phyloP scores from a whole-genome alignment of 2,888 invertebrate genomes.

The Plebejus anna region DNA sequence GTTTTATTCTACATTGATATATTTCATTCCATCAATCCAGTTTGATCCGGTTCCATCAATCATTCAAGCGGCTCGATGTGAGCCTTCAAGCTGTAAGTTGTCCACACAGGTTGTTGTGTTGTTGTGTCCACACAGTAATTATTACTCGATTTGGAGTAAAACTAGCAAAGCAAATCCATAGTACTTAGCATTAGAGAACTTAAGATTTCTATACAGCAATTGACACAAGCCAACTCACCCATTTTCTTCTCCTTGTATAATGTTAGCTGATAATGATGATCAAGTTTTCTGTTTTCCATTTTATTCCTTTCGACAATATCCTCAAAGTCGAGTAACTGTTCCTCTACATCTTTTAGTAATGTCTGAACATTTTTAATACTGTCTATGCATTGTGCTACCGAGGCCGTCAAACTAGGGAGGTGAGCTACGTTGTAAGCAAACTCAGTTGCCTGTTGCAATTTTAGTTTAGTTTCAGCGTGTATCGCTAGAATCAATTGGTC shows the following conservation, averaged over 20 bases:
- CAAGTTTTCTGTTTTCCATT: constrained; percentile 84
- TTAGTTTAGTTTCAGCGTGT: constrained; percentile 53
- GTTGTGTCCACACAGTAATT: too few relatives aligned
- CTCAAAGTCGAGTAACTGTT: constrained; percentile 82
- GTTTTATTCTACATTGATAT: too few relatives aligned
- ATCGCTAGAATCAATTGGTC: constrained; percentile 65
- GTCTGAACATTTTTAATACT: constrained; percentile 77
- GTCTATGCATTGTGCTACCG: constrained; percentile 74
- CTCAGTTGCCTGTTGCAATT: constrained; percentile 60
- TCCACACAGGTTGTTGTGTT: too few relatives aligned
- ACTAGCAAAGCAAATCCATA: too few relatives aligned
- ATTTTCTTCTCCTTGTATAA: constrained; percentile 86
- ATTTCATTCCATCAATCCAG: too few relatives aligned
- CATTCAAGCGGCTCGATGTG: too few relatives aligned
- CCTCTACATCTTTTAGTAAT: constrained; percentile 82
- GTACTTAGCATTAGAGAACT: not conserved
- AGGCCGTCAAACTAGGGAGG: constrained; percentile 62
- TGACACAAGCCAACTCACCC: constrained; percentile 61
- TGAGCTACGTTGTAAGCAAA: constrained; percentile 58
- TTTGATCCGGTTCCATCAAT: too few relatives aligned
- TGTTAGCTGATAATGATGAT: constrained; percentile 85
- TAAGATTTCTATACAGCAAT: not conserved
- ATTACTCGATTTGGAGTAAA: too few relatives aligned
- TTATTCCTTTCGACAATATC: constrained; percentile 85
- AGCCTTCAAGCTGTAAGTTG: too few relatives aligned